Conservation (phyloP, 2,113 vertebrate genomes). For the Oreocharis arfaki region DNA sequence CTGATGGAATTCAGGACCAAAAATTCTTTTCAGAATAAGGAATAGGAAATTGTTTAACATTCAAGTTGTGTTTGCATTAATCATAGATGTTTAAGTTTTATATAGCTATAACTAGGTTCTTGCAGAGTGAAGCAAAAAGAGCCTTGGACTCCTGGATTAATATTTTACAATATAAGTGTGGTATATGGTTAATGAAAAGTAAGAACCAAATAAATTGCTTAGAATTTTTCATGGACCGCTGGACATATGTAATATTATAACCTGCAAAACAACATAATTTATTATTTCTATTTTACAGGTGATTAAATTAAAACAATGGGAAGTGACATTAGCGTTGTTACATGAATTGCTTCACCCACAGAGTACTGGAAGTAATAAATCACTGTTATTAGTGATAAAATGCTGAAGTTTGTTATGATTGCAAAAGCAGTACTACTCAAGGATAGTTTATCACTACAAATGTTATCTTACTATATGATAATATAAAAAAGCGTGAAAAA, state of each 20-base stretch:
- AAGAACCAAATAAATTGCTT: background rate
- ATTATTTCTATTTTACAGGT: background rate
- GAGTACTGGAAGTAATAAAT: background rate
- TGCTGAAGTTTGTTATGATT: background rate
- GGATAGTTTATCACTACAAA: background rate
- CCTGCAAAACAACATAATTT: background rate
- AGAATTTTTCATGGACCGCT: background rate
- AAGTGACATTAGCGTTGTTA: background rate
- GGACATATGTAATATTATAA: background rate
- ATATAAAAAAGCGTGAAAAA: background rate
- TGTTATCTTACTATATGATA: background rate
- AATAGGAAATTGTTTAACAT: background rate
- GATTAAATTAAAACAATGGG: slow-evolving; percentile 6
- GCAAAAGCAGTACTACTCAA: background rate
- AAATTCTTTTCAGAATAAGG: background rate
- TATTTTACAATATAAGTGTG: background rate
- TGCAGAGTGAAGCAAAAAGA: background rate
- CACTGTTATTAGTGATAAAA: slow-evolving; percentile 9
- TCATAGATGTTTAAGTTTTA: background rate
- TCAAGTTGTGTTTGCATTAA: background rate
- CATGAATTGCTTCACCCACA: background rate
- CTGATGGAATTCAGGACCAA: background rate
- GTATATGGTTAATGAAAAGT: background rate
- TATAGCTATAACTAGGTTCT: background rate
- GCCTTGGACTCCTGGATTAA: background rate